Evolutionary conservation across 2,888 invertebrate species (phyloP).

Genomic region (Nebria brevicollis): DNA sequence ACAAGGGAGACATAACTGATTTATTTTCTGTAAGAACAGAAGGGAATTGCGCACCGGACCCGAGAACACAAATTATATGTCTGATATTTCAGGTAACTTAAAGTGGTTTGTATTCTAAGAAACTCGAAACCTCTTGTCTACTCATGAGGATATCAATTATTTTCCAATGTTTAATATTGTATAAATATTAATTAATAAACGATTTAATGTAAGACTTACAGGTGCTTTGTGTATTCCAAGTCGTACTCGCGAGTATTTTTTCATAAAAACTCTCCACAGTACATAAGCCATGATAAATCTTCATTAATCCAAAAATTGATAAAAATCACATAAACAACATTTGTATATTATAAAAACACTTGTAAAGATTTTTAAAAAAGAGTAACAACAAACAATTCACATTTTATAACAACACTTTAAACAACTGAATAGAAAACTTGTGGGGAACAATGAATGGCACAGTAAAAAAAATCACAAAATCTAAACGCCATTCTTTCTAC

Average conservation of each 20-base stretch:
- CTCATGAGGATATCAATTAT: no score
- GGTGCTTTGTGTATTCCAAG: constrained; percentile 62
- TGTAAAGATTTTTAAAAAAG: not conserved
- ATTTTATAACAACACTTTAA: constrained; percentile 4
- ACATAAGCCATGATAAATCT: constrained; percentile 66
- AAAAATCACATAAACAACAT: constrained; percentile 10
- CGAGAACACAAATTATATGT: no score
- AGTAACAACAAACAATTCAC: constrained; percentile 9
- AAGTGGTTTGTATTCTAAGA: no score
- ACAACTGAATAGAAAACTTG: not conserved
- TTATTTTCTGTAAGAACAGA: no score
- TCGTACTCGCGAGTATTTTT: constrained; percentile 69
- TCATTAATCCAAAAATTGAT: constrained; percentile 22
- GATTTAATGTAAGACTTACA: constrained; percentile 50
- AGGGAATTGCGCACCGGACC: no score
- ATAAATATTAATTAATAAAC: not conserved
- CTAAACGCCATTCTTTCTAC: not conserved
- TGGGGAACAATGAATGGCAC: not conserved
- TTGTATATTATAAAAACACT: not conserved
- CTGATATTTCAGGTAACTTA: no score
- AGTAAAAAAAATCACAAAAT: constrained; percentile 4
- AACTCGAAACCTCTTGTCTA: no score
- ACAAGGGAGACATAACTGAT: no score
- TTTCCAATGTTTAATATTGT: no score
- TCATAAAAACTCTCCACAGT: constrained; percentile 70